Percentiles rank a stretch among this genome's conserved stretches.
These are phyloP conservation scores for Dolichallabes microphthalmus DNA, from an alignment of 2,113 vertebrate genomes.

Conservation along the genomic window DNA sequence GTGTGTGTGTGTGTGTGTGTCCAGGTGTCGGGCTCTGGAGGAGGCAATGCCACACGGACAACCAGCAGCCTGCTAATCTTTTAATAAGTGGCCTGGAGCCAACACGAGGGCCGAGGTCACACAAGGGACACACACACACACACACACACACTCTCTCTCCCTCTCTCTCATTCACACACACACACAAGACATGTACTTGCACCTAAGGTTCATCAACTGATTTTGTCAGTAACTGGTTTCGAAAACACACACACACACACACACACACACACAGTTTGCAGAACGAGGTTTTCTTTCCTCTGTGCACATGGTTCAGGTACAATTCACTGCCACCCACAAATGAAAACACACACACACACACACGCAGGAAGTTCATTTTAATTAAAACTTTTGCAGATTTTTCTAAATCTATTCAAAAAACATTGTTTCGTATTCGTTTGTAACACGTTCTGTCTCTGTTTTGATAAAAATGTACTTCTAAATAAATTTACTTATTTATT, in stretches of 20 bases:
- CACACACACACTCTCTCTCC: background rate
- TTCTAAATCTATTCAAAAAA: background rate
- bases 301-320: background rate
- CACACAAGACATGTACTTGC: background rate
- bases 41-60: slow-evolving; percentile 63
- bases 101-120: slow-evolving; percentile 69
- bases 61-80: slow-evolving; percentile 72
- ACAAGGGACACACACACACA: slow-evolving; percentile 65
- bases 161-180: background rate
- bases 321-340: background rate
- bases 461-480: background rate
- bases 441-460: background rate
- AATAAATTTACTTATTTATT: background rate
- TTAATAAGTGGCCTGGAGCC: slow-evolving; percentile 72
- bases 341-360: background rate
- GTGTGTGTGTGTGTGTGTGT: slow-evolving; percentile 39
- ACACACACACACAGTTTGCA: background rate
- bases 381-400: background rate
- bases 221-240: background rate
- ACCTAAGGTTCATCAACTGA: background rate
- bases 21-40: slow-evolving; percentile 64
- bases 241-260: background rate
- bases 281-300: background rate
- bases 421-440: background rate
- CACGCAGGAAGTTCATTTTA: no score